Evolutionary conservation across 2,113 vertebrate genomes (phyloP).

Genomic region (Entosphenus tridentatus): DNA sequence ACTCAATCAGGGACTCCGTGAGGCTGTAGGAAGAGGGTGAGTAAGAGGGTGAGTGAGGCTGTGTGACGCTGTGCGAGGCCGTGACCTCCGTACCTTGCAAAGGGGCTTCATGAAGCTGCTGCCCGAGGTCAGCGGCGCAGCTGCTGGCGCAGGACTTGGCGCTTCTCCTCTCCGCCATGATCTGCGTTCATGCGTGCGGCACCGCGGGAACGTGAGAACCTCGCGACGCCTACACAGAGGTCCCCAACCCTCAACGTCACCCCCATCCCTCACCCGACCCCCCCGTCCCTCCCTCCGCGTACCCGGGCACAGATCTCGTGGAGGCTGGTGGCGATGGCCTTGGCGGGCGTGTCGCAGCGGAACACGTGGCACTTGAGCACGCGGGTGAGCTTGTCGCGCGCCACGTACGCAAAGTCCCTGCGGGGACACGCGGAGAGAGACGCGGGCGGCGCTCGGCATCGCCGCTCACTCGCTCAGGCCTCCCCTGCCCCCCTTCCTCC

Average conservation of each 20-base stretch:
- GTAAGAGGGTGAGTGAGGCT: background rate
- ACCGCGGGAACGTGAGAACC: no score
- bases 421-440: constrained; percentile 14
- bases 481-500: background rate
- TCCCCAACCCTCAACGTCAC: no score
- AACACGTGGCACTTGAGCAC: constrained; percentile 99
- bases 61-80: background rate
- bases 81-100: constrained; percentile 49
- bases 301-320: constrained; percentile 97
- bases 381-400: constrained; percentile 79
- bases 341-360: constrained; percentile 93
- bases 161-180: constrained; percentile 94
- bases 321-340: constrained; percentile 94
- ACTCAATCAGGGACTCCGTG: no score
- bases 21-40: no score
- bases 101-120: constrained; percentile 49
- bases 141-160: constrained; percentile 64
- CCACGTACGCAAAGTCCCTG: constrained; percentile 94
- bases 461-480: background rate
- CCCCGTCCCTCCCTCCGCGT: constrained; percentile 15
- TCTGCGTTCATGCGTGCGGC: constrained; percentile 22
- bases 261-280: no score
- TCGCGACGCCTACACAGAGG: no score
- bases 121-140: constrained; percentile 37
- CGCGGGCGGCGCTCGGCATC: no score